Conservation (phyloP, 1,140 invertebrate species). For the Ericerus pela region DNA sequence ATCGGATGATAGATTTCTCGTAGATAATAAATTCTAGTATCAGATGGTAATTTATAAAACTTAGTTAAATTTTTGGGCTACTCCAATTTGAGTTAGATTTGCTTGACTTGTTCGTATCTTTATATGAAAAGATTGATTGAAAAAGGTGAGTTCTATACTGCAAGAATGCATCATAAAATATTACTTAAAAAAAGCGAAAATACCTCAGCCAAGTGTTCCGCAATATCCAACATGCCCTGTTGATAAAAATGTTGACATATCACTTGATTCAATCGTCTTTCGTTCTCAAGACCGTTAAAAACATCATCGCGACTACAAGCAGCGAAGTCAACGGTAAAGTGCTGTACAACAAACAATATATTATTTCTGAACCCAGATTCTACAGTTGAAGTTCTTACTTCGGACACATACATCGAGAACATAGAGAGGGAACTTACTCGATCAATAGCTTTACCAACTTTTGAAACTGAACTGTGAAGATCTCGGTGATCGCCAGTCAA, state of each 20-base stretch:
- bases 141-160: too few species aligned
- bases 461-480: conserved; percentile 79
- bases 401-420: too few species aligned
- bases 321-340: conserved; percentile 82
- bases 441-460: conserved; percentile 92
- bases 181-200: conserved; percentile 18
- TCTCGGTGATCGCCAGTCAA: conserved; percentile 63
- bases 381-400: too few species aligned
- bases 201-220: conserved; percentile 58
- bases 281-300: conserved; percentile 62
- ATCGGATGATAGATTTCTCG: too few species aligned
- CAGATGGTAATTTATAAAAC: too few species aligned
- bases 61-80: too few species aligned
- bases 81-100: too few species aligned
- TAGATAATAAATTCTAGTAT: too few species aligned
- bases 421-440: conserved; percentile 37
- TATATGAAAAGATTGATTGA: conserved; percentile 7
- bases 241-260: conserved; percentile 92
- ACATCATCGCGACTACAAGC: conserved; percentile 74
- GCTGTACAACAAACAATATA: conserved; percentile 35
- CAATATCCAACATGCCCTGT: conserved; percentile 80
- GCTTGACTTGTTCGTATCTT: too few species aligned
- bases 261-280: conserved; percentile 77
- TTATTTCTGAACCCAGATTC: neutral
- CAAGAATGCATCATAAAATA: neutral